Base-by-base conservation (phyloP, 92 coral and sea anemone genomes). In the Diadumene lineata region DNA sequence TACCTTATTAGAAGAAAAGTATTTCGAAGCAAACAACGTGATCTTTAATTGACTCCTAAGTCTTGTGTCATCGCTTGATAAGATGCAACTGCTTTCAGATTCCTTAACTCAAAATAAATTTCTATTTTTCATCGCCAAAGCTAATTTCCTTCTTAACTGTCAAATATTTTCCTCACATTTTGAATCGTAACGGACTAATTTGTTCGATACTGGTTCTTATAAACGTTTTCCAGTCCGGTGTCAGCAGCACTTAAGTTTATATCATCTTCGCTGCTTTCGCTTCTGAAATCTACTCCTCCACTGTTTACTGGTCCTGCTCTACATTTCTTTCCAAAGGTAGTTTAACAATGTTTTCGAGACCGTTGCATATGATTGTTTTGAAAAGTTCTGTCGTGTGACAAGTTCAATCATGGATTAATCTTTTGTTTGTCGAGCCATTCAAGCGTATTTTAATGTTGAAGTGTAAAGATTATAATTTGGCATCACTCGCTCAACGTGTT, bases 371-470 rank as follows among this genome's bases (percentile, higher is more conserved):
- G 19, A 62, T 58, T 58, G 64, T 58, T n/a, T 11, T 19, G 27
- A 26, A 7, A 32, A n/a, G n/a, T n/a, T n/a, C n/a, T n/a, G 13
- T 68, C 61, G 74, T 11, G 61, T 69, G 63, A 50, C 74, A 51
- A 16, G 60, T 50, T 66, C 31, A 62, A 21, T 66, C 55, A 34
- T 34, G 72, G 56, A 23, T 38, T 22, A 38, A 34, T 15, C 1
- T 56, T 69, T 69, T 69, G 74, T 69, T 69, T 69, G 38, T 4
- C 74, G 29, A 69, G 51, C 51, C 74, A 32, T 27, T 70, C 26
- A 31, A 70, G 64, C 62, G 75, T 70, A 38, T 38, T 19, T 31
- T n/a, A 18, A 46, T 13, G 51, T 51, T 38, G 2, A 7, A 0
- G 31, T 62, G 38, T 21, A 62, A 31, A 27, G 24, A 53, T 53